These are phyloP conservation scores for Cryptus viduatorius DNA, from an alignment of 2,888 invertebrate species.

Conservation along the genomic window DNA sequence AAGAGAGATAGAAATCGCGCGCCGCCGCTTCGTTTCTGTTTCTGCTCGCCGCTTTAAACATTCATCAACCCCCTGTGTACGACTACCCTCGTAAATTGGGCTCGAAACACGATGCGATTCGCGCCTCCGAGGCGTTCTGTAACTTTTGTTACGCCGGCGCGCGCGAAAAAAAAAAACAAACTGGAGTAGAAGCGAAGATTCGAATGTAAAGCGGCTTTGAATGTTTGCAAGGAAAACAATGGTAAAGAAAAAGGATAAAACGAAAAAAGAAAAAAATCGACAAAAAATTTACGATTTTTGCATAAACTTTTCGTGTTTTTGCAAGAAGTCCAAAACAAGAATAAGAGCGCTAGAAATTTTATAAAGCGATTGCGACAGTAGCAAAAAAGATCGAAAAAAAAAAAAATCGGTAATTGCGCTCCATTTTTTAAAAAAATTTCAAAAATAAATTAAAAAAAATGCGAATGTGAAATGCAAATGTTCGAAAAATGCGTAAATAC, in stretches of 20 bases:
- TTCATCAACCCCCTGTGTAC: conserved; percentile 81
- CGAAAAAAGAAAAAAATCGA: neutral
- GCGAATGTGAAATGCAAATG: no score
- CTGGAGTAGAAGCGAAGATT: neutral
- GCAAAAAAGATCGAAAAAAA: no score
- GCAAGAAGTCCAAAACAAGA: no score
- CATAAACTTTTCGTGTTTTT: no score
- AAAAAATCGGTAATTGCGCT: no score
- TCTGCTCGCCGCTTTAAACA: conserved; percentile 79
- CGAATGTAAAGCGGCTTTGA: conserved; percentile 4
- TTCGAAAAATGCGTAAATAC: no score
- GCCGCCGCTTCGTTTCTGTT: conserved; percentile 55
- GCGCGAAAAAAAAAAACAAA: neutral
- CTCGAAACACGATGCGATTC: conserved; percentile 76
- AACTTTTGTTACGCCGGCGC: neutral
- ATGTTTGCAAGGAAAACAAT: neutral
- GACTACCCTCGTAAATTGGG: conserved; percentile 80
- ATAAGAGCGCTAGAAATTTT: no score
- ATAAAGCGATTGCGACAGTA: no score
- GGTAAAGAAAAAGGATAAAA: neutral
- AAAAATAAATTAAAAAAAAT: no score
- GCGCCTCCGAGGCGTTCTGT: neutral
- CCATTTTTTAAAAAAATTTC: no score
- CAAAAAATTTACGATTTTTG: neutral
- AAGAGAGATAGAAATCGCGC: conserved; percentile 31